These are phyloP conservation scores for Hartigia nigra DNA, from an alignment of 2,888 invertebrate genomes.

Conservation along the genomic window DNA sequence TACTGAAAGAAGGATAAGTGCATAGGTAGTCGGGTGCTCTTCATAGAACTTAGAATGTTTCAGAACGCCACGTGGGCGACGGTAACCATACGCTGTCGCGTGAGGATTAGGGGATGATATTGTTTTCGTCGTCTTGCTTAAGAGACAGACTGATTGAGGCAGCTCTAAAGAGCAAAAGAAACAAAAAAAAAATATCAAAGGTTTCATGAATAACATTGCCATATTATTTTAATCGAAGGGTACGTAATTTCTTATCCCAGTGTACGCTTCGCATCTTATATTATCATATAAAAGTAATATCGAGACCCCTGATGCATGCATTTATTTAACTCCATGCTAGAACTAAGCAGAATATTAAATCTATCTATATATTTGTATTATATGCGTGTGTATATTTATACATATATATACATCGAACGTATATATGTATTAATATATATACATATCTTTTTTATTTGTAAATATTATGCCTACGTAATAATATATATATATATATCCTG, in stretches of 20 bases:
- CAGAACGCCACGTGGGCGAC: slow-evolving; percentile 38
- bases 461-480: slow-evolving; percentile 37
- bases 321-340: slow-evolving; percentile 49
- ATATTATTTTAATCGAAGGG: slow-evolving; percentile 38
- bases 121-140: background rate
- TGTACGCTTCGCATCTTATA: slow-evolving; percentile 62
- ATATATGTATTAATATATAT: slow-evolving; percentile 20
- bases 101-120: background rate
- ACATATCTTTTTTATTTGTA: slow-evolving; percentile 35
- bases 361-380: slow-evolving; percentile 12
- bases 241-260: slow-evolving; percentile 58
- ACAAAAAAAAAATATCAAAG: slow-evolving; percentile 23
- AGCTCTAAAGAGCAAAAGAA: slow-evolving; percentile 14
- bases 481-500: slow-evolving; percentile 30
- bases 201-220: background rate
- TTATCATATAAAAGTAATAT: slow-evolving; percentile 24
- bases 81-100: background rate
- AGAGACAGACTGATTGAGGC: background rate
- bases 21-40: background rate
- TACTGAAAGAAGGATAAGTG: background rate
- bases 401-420: background rate
- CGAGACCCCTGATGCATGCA: slow-evolving; percentile 46
- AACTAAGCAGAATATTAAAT: slow-evolving; percentile 30
- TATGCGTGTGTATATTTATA: background rate
- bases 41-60: slow-evolving; percentile 54